Conservation (phyloP, 2,113 vertebrate species). For the Athene cunicularia region DNA sequence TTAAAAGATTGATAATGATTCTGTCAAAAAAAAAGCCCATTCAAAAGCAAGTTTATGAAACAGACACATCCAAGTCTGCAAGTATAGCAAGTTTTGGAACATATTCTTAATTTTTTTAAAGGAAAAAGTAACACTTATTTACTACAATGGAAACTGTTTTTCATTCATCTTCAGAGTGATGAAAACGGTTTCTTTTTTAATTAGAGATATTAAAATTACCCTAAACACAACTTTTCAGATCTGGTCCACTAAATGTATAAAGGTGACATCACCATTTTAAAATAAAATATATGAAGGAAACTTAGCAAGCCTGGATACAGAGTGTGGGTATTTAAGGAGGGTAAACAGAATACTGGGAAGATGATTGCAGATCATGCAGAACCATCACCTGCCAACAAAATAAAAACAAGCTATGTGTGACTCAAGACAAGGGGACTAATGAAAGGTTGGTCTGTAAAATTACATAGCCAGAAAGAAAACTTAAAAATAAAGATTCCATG, state of each 20-base stretch:
- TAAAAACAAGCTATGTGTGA: conserved; percentile 64
- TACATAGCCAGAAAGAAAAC: conserved; percentile 51
- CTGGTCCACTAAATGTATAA: conserved; percentile 40
- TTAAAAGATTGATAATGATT: background rate
- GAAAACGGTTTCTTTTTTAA: background rate
- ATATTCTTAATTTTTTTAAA: background rate
- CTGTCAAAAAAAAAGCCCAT: background rate
- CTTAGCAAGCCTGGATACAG: conserved; percentile 56
- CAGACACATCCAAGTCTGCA: background rate
- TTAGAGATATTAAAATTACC: background rate
- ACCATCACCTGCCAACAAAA: conserved; percentile 73
- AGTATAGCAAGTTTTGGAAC: background rate
- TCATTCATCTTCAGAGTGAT: background rate
- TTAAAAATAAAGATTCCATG: conserved; percentile 67
- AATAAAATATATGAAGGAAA: conserved; percentile 31
- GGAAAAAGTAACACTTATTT: background rate
- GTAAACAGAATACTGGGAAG: conserved; percentile 67
- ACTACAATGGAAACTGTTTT: background rate
- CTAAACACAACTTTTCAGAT: background rate
- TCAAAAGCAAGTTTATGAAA: background rate
- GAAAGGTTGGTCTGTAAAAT: conserved; percentile 49
- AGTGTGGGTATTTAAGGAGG: conserved; percentile 62
- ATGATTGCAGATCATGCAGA: conserved; percentile 77
- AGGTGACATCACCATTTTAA: conserved; percentile 72
- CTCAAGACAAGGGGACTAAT: conserved; percentile 60